Evolutionary conservation across 2,797 vertebrate genomes (phyloP).

Genomic region (Enteromius unitaeniatus): DNA sequence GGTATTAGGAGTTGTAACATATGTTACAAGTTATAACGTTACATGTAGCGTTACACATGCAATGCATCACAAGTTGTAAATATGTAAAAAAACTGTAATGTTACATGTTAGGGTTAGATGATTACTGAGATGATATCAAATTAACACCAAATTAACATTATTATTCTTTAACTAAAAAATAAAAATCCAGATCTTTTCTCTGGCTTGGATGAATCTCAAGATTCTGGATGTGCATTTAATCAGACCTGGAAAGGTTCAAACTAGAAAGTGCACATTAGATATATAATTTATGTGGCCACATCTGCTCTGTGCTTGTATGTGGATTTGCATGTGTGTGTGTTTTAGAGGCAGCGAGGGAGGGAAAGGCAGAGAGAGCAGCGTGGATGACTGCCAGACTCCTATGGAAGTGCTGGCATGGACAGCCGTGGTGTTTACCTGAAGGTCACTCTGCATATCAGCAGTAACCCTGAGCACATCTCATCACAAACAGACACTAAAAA

Average conservation of each 20-base stretch:
- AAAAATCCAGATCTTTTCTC: background rate
- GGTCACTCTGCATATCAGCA: constrained; percentile 51
- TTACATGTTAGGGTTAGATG: too few relatives aligned
- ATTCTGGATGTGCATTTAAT: constrained; percentile 3
- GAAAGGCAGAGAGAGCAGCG: constrained; percentile 15
- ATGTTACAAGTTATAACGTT: background rate
- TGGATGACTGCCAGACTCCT: constrained; percentile 54
- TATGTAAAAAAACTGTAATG: too few relatives aligned
- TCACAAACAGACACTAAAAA: constrained; percentile 1
- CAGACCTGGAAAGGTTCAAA: constrained; percentile 11
- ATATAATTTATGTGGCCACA: constrained; percentile 33
- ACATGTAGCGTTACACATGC: too few relatives aligned
- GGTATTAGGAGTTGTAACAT: background rate
- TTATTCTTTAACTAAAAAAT: background rate
- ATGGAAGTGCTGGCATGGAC: constrained; percentile 48
- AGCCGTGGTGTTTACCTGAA: constrained; percentile 45
- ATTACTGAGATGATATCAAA: too few relatives aligned
- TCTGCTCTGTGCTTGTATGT: constrained; percentile 40
- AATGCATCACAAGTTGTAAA: too few relatives aligned
- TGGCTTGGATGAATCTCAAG: background rate
- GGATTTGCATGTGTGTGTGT: constrained; percentile 27
- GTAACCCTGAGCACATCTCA: constrained; percentile 27
- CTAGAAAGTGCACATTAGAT: background rate
- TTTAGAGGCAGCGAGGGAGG: background rate
- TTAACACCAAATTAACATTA: background rate